These are phyloP conservation scores for Poeciliopsis prolifica DNA, from an alignment of 2,113 vertebrate genomes.

Conservation along the genomic window DNA sequence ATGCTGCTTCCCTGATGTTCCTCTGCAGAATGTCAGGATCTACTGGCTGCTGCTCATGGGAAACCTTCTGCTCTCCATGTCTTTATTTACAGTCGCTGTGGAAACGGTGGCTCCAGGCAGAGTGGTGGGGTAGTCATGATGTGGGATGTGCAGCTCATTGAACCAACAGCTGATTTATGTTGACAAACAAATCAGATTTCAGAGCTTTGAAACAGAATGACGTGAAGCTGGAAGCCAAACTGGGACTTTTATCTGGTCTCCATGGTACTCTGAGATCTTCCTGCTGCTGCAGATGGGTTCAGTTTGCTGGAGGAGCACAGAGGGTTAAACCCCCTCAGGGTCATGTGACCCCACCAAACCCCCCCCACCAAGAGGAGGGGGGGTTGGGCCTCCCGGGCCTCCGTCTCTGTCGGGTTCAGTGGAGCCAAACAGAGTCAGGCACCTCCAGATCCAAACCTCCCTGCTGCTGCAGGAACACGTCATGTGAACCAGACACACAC, in stretches of 20 bases:
- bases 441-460: slow-evolving; percentile 37
- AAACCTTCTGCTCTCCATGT: neutral
- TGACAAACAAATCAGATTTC: no score
- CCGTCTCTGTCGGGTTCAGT: neutral
- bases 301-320: neutral
- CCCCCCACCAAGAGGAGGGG: slow-evolving; percentile 31
- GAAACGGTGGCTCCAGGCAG: neutral
- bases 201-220: no score
- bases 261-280: neutral
- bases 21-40: neutral
- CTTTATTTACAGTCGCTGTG: no score
- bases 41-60: neutral
- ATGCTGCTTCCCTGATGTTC: neutral
- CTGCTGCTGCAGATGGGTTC: neutral
- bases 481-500: slow-evolving; percentile 5
- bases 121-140: neutral
- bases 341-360: slow-evolving; percentile 69
- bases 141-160: neutral
- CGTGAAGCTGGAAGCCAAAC: neutral
- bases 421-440: slow-evolving; percentile 55
- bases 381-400: slow-evolving; percentile 1
- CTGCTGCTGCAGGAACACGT: slow-evolving; percentile 7
- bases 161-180: no score
- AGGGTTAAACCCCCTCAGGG: slow-evolving; percentile 1
- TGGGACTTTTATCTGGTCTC: neutral